phyloP scores from a whole-genome alignment of 1,140 invertebrate species.

The Musca vetustissima region DNA sequence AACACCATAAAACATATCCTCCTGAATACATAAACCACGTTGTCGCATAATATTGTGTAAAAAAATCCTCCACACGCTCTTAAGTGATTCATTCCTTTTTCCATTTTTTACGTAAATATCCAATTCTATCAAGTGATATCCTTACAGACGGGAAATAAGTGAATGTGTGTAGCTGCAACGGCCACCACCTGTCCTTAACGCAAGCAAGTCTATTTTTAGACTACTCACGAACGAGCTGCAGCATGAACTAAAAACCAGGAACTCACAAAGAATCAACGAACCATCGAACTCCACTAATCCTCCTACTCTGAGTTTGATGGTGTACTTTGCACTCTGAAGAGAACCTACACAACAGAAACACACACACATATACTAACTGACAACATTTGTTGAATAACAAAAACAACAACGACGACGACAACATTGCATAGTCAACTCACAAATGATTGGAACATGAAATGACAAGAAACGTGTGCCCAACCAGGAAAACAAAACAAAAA shows the following conservation, averaged over 20 bases:
- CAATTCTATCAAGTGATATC: neutral
- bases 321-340: neutral
- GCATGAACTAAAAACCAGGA: neutral
- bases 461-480: constrained; percentile 21
- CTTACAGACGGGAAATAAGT: neutral
- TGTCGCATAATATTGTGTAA: no score
- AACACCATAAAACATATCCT: no score
- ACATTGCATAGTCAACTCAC: neutral
- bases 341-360: neutral
- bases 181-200: constrained; percentile 17
- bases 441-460: constrained; percentile 7
- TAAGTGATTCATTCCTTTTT: no score
- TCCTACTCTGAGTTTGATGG: no score
- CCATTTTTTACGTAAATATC: neutral
- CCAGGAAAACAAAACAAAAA: neutral
- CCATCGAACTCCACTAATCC: no score
- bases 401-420: neutral
- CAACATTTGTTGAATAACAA: constrained; percentile 1
- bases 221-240: constrained; percentile 2
- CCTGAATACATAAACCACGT: no score
- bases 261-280: no score
- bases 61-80: no score
- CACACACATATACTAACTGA: neutral
- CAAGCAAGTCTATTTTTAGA: constrained; percentile 20
- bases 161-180: no score